Evolutionary conservation across 1,140 invertebrate genomes (phyloP).

Genomic region (Lasioglossum baleicum): DNA sequence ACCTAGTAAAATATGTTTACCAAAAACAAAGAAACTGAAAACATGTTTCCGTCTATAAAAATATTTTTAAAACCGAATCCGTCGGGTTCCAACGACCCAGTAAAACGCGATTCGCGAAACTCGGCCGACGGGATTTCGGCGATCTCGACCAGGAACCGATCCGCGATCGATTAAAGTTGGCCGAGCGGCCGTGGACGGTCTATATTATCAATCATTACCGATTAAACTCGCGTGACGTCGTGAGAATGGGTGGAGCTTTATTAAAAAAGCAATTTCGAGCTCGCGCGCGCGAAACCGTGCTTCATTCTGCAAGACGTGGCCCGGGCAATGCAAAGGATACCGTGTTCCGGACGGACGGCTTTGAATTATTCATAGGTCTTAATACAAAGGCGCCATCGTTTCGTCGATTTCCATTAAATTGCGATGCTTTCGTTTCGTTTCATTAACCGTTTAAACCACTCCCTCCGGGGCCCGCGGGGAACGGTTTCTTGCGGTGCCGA

Average conservation of each 20-base stretch:
- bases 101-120: no score
- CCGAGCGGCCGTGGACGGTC: background rate
- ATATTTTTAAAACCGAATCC: no score
- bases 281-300: background rate
- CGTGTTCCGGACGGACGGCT: background rate
- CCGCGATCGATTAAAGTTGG: background rate
- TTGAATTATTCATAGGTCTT: constrained; percentile 59
- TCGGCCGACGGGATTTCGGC: background rate
- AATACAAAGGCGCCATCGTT: constrained; percentile 49
- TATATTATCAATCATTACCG: constrained; percentile 8
- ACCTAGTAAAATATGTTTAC: no score
- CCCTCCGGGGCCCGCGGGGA: background rate
- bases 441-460: constrained; percentile 31
- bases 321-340: constrained; percentile 47
- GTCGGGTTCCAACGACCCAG: no score
- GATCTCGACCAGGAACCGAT: background rate
- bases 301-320: constrained; percentile 19
- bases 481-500: constrained; percentile 11
- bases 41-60: no score
- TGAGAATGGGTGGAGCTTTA: background rate
- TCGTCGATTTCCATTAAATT: constrained; percentile 59
- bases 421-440: constrained; percentile 50
- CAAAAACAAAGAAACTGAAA: no score
- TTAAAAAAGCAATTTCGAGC: constrained; percentile 32
- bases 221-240: background rate